Evolutionary conservation across 2,888 invertebrate genomes (phyloP), one percentile per base, ranked within the genome.

Genomic region (Meteorus colon): DNA sequence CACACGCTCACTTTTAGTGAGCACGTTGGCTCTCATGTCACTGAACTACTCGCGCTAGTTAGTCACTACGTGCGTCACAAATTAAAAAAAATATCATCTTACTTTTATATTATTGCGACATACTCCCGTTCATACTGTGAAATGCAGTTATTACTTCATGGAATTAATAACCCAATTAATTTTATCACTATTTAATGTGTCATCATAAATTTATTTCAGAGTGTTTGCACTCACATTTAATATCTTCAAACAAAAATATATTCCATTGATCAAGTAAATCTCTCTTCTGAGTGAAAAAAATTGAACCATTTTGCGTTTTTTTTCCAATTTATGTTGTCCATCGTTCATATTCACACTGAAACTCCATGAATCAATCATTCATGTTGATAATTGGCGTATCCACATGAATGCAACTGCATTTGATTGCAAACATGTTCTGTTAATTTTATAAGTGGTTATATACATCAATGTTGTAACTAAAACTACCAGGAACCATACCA

Each of bases 1-100:
- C 83, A 81, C 80, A 77, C 81, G 80, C 77, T 80, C 76, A 73
- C 66, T 72, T 77, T 75, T 77, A 83, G 83, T 86, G 85, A 84
- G 85, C 85, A 84, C 81, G 84, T 85, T 84, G 41, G 29, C 41
- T 66, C 65, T 74, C 59, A 51, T 27, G 69, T 70, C 69, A 34
- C 59, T 68, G 48, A 68, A 27, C 31, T 68, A 68, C 68, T 68
- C 29, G 29, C 45, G 37, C 31, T 63, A 65, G 72, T 68, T 71
- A 48, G 29, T 14, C 62, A 62, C 31, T 41, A 65, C 65, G 65
- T 37, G 65, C 65, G 24, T 29, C 29, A 29, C 31, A 65, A 65
- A 65, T 65, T 65, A 65, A 65, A 65, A 55, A 55, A 55, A 55
- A 55, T 55, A 19, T 55, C 55, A 55, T 55, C 55, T 55, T 55